Conservation (phyloP, 2,888 invertebrate species). For the Disparrhopalites patrizii region DNA sequence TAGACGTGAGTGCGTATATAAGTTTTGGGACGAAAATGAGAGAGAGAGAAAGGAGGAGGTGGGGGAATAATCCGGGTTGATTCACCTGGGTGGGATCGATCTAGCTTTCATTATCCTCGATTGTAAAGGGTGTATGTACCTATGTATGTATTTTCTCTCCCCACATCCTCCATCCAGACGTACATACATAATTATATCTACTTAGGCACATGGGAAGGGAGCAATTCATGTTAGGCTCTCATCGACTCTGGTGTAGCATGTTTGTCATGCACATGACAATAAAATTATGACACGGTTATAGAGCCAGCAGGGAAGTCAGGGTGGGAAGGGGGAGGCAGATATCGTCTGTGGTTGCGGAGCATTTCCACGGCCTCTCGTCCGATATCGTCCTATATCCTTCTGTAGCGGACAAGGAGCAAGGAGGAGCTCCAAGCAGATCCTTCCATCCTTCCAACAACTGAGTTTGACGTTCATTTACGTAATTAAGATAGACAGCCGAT, state of each 20-base stretch:
- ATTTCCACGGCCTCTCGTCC: too few species aligned
- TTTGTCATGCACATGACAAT: too few species aligned
- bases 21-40: background rate
- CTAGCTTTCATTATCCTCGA: conserved; percentile 11
- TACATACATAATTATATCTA: background rate
- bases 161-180: background rate
- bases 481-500: conserved; percentile 23
- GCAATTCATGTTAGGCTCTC: too few species aligned
- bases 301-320: too few species aligned
- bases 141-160: too few species aligned
- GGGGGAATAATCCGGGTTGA: conserved; percentile 15
- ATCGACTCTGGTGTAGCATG: too few species aligned
- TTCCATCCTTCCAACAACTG: background rate
- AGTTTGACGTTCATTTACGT: conserved; percentile 25
- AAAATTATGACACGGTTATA: too few species aligned
- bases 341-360: too few species aligned
- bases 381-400: too few species aligned
- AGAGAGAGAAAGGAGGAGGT: conserved; percentile 4
- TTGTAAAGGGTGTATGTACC: too few species aligned
- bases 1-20: background rate
- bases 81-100: conserved; percentile 26
- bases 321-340: too few species aligned
- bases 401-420: background rate
- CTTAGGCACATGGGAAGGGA: too few species aligned
- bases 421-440: background rate